Conservation (phyloP, 1,140 invertebrate species). For the Caenorhabditis latens region DNA sequence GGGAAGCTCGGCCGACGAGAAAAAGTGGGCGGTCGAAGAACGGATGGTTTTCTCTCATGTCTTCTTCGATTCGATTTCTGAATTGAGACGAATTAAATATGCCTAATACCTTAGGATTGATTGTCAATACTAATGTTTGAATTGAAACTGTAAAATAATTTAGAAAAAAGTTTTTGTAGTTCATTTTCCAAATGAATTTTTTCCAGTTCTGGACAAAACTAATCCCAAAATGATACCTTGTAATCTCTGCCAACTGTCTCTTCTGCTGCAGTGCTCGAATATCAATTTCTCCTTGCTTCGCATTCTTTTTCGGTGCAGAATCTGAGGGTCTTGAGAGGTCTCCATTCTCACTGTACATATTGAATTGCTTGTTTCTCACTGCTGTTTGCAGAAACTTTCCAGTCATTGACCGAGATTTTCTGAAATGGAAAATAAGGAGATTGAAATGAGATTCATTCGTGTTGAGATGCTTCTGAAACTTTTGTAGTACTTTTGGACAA, state of each 20-base stretch:
- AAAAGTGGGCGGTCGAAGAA: constrained; percentile 98
- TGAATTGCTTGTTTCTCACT: constrained; percentile 64
- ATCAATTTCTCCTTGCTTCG: constrained; percentile 81
- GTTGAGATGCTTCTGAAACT: not conserved
- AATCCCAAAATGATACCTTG: constrained; percentile 78
- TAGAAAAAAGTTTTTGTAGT: too few relatives aligned
- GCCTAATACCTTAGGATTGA: too few relatives aligned
- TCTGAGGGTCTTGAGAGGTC: constrained; percentile 69
- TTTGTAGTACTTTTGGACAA: not conserved
- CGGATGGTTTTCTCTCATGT: constrained; percentile 97
- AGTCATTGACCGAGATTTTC: constrained; percentile 64
- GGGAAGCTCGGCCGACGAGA: constrained; percentile 88
- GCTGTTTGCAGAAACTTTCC: constrained; percentile 61
- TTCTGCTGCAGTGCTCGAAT: constrained; percentile 98
- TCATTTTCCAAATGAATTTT: too few relatives aligned
- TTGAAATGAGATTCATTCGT: not conserved
- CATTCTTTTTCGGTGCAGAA: constrained; percentile 75
- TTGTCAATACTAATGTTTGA: too few relatives aligned
- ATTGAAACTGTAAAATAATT: not conserved
- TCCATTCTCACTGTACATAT: constrained; percentile 76
- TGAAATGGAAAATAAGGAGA: constrained; percentile 13
- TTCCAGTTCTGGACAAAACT: not conserved
- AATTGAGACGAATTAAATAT: not conserved
- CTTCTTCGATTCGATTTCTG: constrained; percentile 81
- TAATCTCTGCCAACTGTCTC: constrained; percentile 97